Evolutionary conservation across 2,113 vertebrate species (phyloP), one percentile per base, ranked within the genome.

Genomic region (Uropsilus gracilis): DNA sequence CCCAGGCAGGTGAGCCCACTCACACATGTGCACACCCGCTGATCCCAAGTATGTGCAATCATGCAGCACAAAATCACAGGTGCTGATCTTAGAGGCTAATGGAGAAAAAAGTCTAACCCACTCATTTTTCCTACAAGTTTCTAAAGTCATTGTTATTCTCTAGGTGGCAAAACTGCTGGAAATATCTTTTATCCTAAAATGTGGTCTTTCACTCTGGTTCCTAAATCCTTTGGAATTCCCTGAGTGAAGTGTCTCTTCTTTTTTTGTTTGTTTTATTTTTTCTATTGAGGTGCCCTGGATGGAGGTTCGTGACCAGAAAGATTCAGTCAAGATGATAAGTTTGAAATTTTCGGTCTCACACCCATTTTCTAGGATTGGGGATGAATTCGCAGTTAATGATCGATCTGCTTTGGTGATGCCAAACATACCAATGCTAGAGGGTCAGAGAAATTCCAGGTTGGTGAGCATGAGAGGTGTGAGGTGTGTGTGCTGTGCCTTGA

Each of bases 221-320:
- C 59, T 57, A 75, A 88, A 73, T 68, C 48, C n/a, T 14, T 42
- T 94, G 86, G 69, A 57, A 68, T 59, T 46, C 83, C 32, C 39
- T 48, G 9, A 53, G 86, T 76, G 78, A 59, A 14, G 6, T 39
- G 3, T 55, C 48, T 75, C n/a, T n/a, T n/a, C n/a, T n/a, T n/a
- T n/a, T n/a, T n/a, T n/a, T n/a, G n/a, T n/a, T n/a, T n/a, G n/a
- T n/a, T n/a, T n/a, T n/a, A n/a, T 94, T 34, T 39, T 32, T 76
- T 66, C 48, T 66, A 57, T 10, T 18, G 39, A 94, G 48, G 9
- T n/a, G 39, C 46, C 59, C 59, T 39, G 48, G 6, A 11, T 55
- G 84, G 66, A 44, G 46, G 8, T 44, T 73, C 16, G 30, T 44
- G 84, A 53, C 84, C 44, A 64, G 53, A 66, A 82, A 75, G 68